A percentile compares a stretch with the other conserved stretches of the same genome.
phyloP scores from a whole-genome alignment of 2,113 vertebrate genomes.

The Phylloscopus whistleri region DNA sequence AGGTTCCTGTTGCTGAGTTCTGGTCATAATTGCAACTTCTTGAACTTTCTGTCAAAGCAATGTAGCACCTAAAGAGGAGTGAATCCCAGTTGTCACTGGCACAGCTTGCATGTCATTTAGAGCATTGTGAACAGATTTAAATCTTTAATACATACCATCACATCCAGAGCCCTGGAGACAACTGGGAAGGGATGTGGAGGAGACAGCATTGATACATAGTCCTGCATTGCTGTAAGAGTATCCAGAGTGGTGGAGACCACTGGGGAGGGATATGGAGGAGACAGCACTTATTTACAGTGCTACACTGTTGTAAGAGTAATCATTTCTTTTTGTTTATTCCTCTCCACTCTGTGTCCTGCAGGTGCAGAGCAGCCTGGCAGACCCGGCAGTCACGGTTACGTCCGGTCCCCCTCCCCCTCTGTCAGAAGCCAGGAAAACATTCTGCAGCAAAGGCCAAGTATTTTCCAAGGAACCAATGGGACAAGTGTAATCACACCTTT shows the following conservation, averaged over 20 bases:
- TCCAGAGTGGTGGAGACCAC: background rate
- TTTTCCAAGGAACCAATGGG: slow-evolving; percentile 91
- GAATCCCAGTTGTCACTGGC: background rate
- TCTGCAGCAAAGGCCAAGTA: slow-evolving; percentile 92
- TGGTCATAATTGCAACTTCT: background rate
- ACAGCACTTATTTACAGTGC: background rate
- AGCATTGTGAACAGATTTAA: background rate
- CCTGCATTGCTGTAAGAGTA: background rate
- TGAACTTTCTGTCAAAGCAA: background rate
- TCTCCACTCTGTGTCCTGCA: background rate
- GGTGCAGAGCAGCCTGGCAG: slow-evolving; percentile 86
- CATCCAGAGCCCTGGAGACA: background rate
- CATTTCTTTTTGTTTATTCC: background rate
- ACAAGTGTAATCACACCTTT: slow-evolving; percentile 94
- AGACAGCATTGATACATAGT: background rate
- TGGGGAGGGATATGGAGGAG: background rate
- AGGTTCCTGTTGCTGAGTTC: background rate
- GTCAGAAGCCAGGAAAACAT: slow-evolving; percentile 88
- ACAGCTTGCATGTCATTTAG: background rate
- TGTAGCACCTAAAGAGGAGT: background rate
- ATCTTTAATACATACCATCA: background rate
- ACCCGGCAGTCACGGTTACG: slow-evolving; percentile 87
- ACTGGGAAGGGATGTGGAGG: background rate
- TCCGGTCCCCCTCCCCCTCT: slow-evolving; percentile 90
- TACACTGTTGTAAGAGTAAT: background rate